phyloP scores from a whole-genome alignment of 2,113 vertebrate genomes.

The Zosterops lateralis region DNA sequence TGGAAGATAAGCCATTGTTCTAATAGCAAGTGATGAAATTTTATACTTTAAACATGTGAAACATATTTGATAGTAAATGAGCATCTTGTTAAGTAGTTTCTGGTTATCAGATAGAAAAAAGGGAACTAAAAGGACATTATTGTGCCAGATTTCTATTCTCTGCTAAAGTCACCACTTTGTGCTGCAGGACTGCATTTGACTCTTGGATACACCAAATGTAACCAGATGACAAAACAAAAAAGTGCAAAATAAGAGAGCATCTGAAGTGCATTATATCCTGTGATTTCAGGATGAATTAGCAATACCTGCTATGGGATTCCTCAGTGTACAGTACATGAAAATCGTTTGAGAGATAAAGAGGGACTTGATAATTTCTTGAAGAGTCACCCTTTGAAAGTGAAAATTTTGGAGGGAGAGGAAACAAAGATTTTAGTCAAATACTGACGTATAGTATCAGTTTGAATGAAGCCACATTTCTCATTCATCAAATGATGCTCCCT shows the following conservation, averaged over 20 bases:
- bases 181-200: neutral
- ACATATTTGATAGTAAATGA: conserved; percentile 48
- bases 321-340: neutral
- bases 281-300: neutral
- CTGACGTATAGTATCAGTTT: neutral
- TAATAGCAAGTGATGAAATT: conserved; percentile 60
- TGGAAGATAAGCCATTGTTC: conserved; percentile 65
- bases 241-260: neutral
- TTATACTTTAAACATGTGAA: conserved; percentile 53
- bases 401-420: neutral
- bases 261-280: neutral
- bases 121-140: conserved; percentile 26
- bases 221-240: neutral
- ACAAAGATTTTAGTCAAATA: neutral
- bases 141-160: conserved; percentile 50
- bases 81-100: conserved; percentile 57
- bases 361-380: neutral
- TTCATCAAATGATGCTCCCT: neutral
- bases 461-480: neutral
- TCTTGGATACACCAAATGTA: conserved; percentile 12
- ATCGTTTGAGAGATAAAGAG: neutral
- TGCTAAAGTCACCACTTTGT: conserved; percentile 1
- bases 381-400: neutral
- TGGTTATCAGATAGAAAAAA: conserved; percentile 65
- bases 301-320: neutral